phyloP scores from a whole-genome alignment of 2,797 vertebrate genomes.

The Bovichtus diacanthus region DNA sequence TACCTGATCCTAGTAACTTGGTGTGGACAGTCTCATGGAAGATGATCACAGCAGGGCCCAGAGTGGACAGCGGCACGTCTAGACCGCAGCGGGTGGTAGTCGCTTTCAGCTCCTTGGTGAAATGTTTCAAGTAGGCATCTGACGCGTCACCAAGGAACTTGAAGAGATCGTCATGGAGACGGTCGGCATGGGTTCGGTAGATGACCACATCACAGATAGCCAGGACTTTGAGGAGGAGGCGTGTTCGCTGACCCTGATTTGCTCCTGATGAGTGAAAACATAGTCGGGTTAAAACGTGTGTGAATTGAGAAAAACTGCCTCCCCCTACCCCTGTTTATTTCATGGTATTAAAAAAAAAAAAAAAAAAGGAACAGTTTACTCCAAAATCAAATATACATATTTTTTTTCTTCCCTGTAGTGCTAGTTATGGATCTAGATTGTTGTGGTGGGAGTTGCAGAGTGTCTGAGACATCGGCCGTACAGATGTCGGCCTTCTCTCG shows the following conservation, averaged over 20 bases:
- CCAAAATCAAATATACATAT: too few species aligned
- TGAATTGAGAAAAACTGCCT: not conserved
- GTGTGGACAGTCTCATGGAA: conserved; percentile 99
- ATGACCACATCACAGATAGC: conserved; percentile 98
- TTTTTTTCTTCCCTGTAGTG: too few species aligned
- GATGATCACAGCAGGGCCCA: conserved; percentile 97
- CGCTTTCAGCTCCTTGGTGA: conserved; percentile 96
- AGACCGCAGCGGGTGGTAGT: conserved; percentile 97
- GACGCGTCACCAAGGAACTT: conserved; percentile 99
- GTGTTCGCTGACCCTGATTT: conserved; percentile 95
- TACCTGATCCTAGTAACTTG: conserved; percentile 96
- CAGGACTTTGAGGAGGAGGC: conserved; percentile 96
- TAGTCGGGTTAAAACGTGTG: not conserved
- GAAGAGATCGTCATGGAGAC: conserved; percentile 98
- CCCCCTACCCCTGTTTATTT: not conserved
- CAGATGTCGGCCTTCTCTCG: too few species aligned
- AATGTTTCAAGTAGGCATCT: conserved; percentile 97
- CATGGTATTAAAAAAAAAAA: not conserved
- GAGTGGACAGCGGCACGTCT: conserved; percentile 95
- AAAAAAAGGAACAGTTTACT: too few species aligned
- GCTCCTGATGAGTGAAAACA: conserved; percentile 80
- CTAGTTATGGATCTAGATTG: too few species aligned
- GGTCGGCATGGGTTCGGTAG: conserved; percentile 97
- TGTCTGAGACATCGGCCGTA: too few species aligned
- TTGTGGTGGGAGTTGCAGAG: too few species aligned